Evolutionary conservation across 2,888 invertebrate species (phyloP), one percentile per base, ranked within the genome.

Genomic region (Pachliopta kotzebuea): DNA sequence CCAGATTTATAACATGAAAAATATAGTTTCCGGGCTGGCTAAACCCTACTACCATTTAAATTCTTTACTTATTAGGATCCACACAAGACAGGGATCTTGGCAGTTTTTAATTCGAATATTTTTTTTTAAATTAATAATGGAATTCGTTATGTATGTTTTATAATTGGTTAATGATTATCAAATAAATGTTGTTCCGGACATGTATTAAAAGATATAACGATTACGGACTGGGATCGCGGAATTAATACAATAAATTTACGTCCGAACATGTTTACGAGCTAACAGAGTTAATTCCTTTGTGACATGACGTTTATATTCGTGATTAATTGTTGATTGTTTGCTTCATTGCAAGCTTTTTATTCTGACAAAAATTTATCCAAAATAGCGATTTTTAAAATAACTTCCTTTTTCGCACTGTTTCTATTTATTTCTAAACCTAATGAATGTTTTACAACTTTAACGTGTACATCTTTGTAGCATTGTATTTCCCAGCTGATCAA

Each of bases 231-330:
- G 80, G 78, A 81, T 83, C 79, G 78, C 73, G 84, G 84, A 86
- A 89, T 88, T 88, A 90, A 88, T 84, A 78, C 79, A 75, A 88
- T 89, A 86, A 89, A 90, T 90, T 88, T 89, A 85, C 84, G 89
- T 86, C 87, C 81, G 80, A 84, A 83, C 85, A 87, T 90, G 88
- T 90, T 89, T 90, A 90, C 88, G 88, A 88, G 88, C 88, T 89
- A 88, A 88, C 89, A 87, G 88, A 89, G 88, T 90, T 89, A 89
- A 88, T 89, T 85, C 87, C 87, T 79, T 74, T 80, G 80, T 85
- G 88, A 89, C 89, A 85, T 89, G 89, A 88, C 88, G 88, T 84
- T 88, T 88, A 88, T 89, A 88, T 86, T 86, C 85, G 81, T 90
- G 88, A 89, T 85, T 88, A 88, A 88, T 89, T 85, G 90, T 88